phyloP scores from a whole-genome alignment of 2,888 invertebrate genomes.

The Pharmacophagus antenor region DNA sequence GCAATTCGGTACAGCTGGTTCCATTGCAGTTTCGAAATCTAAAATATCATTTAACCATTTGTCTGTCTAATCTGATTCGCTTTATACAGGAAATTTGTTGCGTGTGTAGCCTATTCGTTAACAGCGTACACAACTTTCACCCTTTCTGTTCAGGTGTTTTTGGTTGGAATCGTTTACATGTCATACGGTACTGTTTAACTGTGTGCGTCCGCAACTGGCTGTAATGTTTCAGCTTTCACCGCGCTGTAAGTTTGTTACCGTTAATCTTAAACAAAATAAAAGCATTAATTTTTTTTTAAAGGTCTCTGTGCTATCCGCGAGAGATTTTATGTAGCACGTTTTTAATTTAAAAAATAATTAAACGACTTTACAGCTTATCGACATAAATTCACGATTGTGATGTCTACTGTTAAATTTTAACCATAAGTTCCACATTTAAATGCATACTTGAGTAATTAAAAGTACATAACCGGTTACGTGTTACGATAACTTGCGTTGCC shows the following conservation, averaged over 20 bases:
- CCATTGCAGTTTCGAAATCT: slow-evolving; percentile 38
- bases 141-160: slow-evolving; percentile 20
- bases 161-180: slow-evolving; percentile 8
- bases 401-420: not conserved
- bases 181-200: slow-evolving; percentile 9
- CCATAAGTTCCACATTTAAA: slow-evolving; percentile 1
- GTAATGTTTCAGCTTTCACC: slow-evolving; percentile 27
- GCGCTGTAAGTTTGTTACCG: slow-evolving; percentile 17
- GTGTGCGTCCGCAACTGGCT: slow-evolving; percentile 17
- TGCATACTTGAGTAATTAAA: slow-evolving; percentile 4
- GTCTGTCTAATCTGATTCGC: slow-evolving; percentile 36
- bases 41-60: slow-evolving; percentile 36
- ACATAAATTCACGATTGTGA: not conserved
- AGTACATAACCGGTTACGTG: slow-evolving; percentile 17
- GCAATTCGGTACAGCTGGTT: slow-evolving; percentile 41
- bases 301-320: not conserved
- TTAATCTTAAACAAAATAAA: slow-evolving; percentile 14
- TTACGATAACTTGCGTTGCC: slow-evolving; percentile 12
- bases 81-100: slow-evolving; percentile 31
- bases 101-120: slow-evolving; percentile 25
- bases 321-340: not conserved
- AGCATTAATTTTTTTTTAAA: slow-evolving; percentile 1
- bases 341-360: not conserved
- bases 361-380: not conserved
- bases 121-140: slow-evolving; percentile 23